These are phyloP conservation scores for Rhynchophorus ferrugineus DNA, from an alignment of 1,140 invertebrate species.

Conservation along the genomic window DNA sequence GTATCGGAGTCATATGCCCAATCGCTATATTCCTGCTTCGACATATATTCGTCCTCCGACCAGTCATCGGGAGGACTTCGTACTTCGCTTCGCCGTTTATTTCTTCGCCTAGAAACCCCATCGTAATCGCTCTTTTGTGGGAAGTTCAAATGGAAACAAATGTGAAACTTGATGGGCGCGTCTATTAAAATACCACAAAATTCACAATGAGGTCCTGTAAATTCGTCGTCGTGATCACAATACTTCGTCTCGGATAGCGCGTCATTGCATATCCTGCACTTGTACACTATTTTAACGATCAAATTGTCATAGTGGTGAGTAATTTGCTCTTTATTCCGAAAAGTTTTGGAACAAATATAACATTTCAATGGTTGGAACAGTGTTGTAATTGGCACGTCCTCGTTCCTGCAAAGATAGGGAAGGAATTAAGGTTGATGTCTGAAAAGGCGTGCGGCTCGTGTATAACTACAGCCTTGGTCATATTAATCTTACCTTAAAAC, in stretches of 20 bases:
- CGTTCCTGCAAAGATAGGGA: neutral
- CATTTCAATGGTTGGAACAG: neutral
- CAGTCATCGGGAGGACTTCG: neutral
- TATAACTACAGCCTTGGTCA: too few species aligned
- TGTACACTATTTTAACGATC: neutral
- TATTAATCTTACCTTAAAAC: too few species aligned
- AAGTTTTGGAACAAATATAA: neutral
- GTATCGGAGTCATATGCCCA: constrained; percentile 6
- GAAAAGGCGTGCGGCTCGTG: too few species aligned
- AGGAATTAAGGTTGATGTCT: neutral
- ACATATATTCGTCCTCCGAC: neutral
- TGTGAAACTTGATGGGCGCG: constrained; percentile 1
- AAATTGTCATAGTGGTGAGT: neutral
- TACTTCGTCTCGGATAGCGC: too few species aligned
- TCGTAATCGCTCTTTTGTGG: neutral
- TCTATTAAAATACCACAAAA: constrained; percentile 8
- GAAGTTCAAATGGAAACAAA: constrained; percentile 11
- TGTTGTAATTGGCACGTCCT: neutral
- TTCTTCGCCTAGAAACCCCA: neutral
- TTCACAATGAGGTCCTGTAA: neutral
- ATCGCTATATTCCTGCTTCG: neutral
- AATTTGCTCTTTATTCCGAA: neutral
- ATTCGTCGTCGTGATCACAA: constrained; percentile 1
- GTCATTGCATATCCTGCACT: constrained; percentile 5
- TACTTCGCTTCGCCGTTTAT: neutral